Percentiles rank a stretch among this genome's conserved stretches.
phyloP scores from a whole-genome alignment of 2,113 vertebrate genomes.

The Hemichromis elongatus region DNA sequence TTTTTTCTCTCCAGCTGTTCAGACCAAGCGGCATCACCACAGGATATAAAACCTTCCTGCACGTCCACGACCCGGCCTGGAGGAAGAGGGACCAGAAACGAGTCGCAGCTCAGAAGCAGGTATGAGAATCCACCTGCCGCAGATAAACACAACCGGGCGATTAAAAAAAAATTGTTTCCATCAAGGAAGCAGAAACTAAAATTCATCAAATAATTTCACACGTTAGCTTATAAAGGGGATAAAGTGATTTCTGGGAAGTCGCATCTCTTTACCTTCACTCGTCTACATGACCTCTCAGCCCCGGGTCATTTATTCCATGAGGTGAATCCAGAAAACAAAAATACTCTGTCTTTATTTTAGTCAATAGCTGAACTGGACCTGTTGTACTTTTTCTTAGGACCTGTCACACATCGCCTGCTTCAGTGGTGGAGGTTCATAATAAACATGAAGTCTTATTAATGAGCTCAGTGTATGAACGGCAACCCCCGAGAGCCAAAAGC shows the following conservation, averaged over 20 bases:
- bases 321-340: not conserved
- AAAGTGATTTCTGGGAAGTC: not conserved
- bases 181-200: not conserved
- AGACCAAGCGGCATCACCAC: conserved; percentile 89
- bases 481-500: not conserved
- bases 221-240: not conserved
- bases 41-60: conserved; percentile 90
- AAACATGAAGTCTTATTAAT: not conserved
- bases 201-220: not conserved
- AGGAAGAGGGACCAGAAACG: conserved; percentile 96
- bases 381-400: not conserved
- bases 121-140: conserved; percentile 14
- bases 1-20: conserved; percentile 76
- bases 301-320: not conserved
- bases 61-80: conserved; percentile 94
- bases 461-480: not conserved
- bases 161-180: not conserved
- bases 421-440: not conserved
- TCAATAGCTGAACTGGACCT: not conserved
- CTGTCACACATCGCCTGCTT: not conserved
- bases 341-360: not conserved
- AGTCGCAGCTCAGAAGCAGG: conserved; percentile 91
- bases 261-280: not conserved
- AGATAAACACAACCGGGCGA: not conserved
- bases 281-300: not conserved